Base-by-base conservation (phyloP, 2,113 vertebrate species). In the Dicaeum eximium region DNA sequence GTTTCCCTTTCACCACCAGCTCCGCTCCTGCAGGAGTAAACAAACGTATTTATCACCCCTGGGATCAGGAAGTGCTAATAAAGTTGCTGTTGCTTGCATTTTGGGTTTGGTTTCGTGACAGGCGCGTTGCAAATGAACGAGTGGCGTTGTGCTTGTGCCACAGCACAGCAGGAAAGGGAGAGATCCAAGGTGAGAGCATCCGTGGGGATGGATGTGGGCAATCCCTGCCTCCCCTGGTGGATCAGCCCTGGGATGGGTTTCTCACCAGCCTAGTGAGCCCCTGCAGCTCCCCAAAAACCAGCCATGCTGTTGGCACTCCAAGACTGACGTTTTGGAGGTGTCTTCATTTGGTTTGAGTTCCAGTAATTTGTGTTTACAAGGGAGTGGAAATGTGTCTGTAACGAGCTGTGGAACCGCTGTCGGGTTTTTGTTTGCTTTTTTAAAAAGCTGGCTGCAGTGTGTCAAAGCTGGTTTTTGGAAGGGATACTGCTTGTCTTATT, bases 11-110 rank as follows among this genome's bases (percentile, higher is more conserved):
- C 93, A 88, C 96, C 85, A 95, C 96, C 93, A 95, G 93, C 95
- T 94, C 95, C 64, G 45, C 87, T 96, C 24, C 7, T 37, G 56
- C 92, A 71, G 80, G 48, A 97, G 96, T 97, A 98, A 98, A 98
- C 97, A 98, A 97, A 97, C 0, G 1, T 96, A 97, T 98, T 98
- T 98, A 96, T 98, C 97, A 97, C 96, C 90, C 94, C 53, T 90
- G 95, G 96, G 94, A 98, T 97, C 97, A 90, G 92, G 60, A 93
- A 97, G 94, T 86, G 97, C 97, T 97, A 95, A 97, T 97, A 97
- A 97, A 98, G 97, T 97, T 95, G 96, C 97, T 91, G 88, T 66
- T 94, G 92, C 84, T 94, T 96, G 96, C 95, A 74, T 95, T 97
- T 98, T 92, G 81, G 64, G 94, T 93, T 96, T 91, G 73, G 82